Conservation (phyloP, 2,113 vertebrate species). For the Prunella himalayana region DNA sequence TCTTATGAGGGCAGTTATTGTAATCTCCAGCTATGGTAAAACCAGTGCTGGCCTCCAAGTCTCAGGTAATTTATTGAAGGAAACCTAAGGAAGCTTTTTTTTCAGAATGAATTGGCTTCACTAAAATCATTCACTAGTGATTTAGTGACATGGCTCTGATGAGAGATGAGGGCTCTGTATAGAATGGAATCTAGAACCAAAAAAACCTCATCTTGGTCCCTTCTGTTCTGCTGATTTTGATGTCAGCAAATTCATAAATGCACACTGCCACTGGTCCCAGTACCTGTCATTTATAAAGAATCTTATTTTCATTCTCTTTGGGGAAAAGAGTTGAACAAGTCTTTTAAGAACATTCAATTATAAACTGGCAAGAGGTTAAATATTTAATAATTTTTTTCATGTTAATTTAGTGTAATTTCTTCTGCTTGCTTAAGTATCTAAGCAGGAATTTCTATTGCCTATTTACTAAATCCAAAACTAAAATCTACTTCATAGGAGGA, state of each 20-base stretch:
- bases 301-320: not conserved
- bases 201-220: not conserved
- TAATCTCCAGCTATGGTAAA: not conserved
- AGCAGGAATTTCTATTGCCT: not conserved
- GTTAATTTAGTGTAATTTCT: not conserved
- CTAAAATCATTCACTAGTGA: not conserved
- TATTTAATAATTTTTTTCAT: slow-evolving; percentile 10
- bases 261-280: not conserved
- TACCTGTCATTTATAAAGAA: slow-evolving; percentile 19
- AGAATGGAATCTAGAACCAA: not conserved
- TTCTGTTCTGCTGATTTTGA: not conserved
- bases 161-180: not conserved
- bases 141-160: not conserved
- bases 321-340: not conserved
- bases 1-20: not conserved
- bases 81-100: not conserved
- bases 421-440: slow-evolving; percentile 1
- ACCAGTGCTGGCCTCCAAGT: not conserved
- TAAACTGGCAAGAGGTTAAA: slow-evolving; percentile 1
- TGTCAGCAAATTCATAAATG: not conserved
- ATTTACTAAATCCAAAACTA: not conserved
- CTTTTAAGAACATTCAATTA: slow-evolving; percentile 42
- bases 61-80: not conserved
- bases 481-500: not conserved
- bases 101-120: not conserved